Conservation (phyloP, 2,888 invertebrate genomes). For the Pilophorus perplexus region DNA sequence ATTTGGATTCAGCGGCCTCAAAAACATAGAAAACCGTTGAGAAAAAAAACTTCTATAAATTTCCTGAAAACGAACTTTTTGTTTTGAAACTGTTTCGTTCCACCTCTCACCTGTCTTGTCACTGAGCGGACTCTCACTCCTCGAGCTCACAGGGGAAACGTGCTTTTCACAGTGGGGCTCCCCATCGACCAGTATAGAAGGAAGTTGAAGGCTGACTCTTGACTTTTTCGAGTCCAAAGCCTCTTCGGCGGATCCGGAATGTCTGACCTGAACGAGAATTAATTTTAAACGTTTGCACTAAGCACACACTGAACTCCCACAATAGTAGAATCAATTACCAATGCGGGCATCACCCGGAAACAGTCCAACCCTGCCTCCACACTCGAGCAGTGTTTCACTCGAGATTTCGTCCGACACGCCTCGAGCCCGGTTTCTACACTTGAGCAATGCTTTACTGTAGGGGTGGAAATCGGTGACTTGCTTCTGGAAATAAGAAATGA, state of each 20-base stretch:
- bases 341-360: constrained; percentile 44
- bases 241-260: constrained; percentile 39
- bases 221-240: constrained; percentile 18
- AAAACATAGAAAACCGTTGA: too few relatives aligned
- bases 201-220: constrained; percentile 55
- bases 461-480: constrained; percentile 17
- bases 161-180: constrained; percentile 52
- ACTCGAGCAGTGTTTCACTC: constrained; percentile 47
- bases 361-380: constrained; percentile 47
- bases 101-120: constrained; percentile 66
- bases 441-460: constrained; percentile 46
- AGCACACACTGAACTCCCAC: not conserved
- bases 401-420: constrained; percentile 40
- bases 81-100: too few relatives aligned
- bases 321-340: constrained; percentile 10
- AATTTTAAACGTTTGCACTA: constrained; percentile 39
- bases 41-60: too few relatives aligned
- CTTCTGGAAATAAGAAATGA: constrained; percentile 11
- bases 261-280: constrained; percentile 15
- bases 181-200: constrained; percentile 61
- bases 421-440: constrained; percentile 47
- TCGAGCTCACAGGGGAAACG: constrained; percentile 71
- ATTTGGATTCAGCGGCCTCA: too few relatives aligned
- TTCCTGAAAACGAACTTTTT: too few relatives aligned
- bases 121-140: constrained; percentile 75